A percentile compares a stretch with the other conserved stretches of the same genome.
Conservation (phyloP, 1,140 invertebrate species). For the Brachionus calyciflorus region DNA sequence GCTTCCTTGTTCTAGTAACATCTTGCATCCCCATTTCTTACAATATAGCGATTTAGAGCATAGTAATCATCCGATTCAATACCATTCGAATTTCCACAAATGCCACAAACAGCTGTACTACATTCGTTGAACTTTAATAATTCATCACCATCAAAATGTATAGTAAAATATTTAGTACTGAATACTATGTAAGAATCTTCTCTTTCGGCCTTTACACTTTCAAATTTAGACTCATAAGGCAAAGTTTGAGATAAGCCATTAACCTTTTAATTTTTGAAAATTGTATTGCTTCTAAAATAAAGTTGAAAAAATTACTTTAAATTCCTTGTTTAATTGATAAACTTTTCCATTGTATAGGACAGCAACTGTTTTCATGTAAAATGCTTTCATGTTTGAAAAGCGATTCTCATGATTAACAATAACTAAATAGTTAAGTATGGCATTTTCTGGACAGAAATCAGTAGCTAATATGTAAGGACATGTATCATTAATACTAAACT, state of each 20-base stretch:
- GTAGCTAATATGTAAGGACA: slow-evolving; percentile 33
- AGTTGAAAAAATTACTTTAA: background rate
- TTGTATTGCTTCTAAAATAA: background rate
- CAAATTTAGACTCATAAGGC: background rate
- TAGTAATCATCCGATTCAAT: background rate
- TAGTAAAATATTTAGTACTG: background rate
- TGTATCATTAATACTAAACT: background rate
- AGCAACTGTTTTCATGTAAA: background rate
- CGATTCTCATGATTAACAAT: background rate
- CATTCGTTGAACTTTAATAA: slow-evolving; percentile 23
- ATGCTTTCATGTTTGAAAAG: background rate
- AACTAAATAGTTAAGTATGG: background rate
- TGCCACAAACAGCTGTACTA: slow-evolving; percentile 11
- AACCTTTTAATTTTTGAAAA: background rate
- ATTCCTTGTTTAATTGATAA: background rate
- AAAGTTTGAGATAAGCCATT: background rate
- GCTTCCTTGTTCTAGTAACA: background rate
- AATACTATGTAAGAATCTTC: background rate
- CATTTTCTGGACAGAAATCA: slow-evolving; percentile 3
- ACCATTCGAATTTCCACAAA: slow-evolving; percentile 27
- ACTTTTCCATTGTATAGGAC: background rate
- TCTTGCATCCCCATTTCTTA: background rate
- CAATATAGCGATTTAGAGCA: background rate
- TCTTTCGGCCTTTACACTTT: background rate
- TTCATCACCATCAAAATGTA: slow-evolving; percentile 28